A percentile compares a stretch with the other conserved stretches of the same genome.
phyloP scores from a whole-genome alignment of 2,797 vertebrate species.

The Leptodactylus fallax region DNA sequence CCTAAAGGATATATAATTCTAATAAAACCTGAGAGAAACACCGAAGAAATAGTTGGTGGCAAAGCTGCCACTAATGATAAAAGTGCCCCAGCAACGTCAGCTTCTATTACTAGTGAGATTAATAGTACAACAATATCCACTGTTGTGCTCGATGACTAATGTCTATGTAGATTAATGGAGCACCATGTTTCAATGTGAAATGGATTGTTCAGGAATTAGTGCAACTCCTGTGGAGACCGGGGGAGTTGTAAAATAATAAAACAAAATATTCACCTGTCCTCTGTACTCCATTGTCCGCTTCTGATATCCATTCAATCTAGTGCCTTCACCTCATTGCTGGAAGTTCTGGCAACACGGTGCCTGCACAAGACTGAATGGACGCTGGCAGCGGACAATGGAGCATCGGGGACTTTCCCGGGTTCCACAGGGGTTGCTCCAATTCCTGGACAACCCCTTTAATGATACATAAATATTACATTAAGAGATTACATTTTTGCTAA shows the following conservation, averaged over 20 bases:
- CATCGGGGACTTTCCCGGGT: too few relatives aligned
- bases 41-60: constrained; percentile 77
- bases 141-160: constrained; percentile 74
- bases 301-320: too few relatives aligned
- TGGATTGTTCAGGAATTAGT: too few relatives aligned
- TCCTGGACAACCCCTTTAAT: neutral
- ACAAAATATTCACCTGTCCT: too few relatives aligned
- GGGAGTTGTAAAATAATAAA: too few relatives aligned
- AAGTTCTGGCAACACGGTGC: too few relatives aligned
- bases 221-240: too few relatives aligned
- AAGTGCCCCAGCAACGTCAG: constrained; percentile 77
- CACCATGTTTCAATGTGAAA: neutral
- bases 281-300: too few relatives aligned
- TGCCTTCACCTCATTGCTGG: too few relatives aligned
- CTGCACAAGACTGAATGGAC: too few relatives aligned
- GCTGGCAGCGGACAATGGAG: too few relatives aligned
- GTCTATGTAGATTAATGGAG: neutral
- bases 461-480: neutral
- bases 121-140: constrained; percentile 74
- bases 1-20: constrained; percentile 88
- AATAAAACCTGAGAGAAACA: constrained; percentile 84
- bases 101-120: constrained; percentile 77
- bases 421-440: too few relatives aligned
- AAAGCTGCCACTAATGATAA: constrained; percentile 67
- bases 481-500: neutral